Percentiles rank a stretch among this genome's conserved stretches.
phyloP scores from a whole-genome alignment of 2,888 invertebrate species.

The Sesia apiformis region DNA sequence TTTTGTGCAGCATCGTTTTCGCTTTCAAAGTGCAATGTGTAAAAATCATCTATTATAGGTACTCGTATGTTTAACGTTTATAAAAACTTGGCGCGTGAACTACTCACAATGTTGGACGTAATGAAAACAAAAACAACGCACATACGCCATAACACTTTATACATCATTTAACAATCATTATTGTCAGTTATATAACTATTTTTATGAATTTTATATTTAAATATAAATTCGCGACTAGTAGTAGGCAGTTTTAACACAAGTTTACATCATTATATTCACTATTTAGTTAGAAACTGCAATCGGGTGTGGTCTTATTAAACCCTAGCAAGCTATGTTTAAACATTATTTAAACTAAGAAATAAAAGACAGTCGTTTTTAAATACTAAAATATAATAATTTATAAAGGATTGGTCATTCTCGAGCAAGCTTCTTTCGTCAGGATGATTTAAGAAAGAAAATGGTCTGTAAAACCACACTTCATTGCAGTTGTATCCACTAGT shows the following conservation, averaged over 20 bases:
- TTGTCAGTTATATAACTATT: constrained; percentile 74
- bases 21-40: too few species aligned
- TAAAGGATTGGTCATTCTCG: background rate
- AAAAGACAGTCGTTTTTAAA: constrained; percentile 3
- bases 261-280: constrained; percentile 41
- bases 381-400: background rate
- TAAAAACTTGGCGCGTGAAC: constrained; percentile 46
- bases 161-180: constrained; percentile 75
- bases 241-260: constrained; percentile 72
- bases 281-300: constrained; percentile 37
- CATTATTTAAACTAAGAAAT: background rate
- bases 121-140: constrained; percentile 54
- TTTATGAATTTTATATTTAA: constrained; percentile 68
- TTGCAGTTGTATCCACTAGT: constrained; percentile 32
- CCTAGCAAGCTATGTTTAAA: constrained; percentile 4
- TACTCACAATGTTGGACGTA: constrained; percentile 45
- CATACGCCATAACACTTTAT: constrained; percentile 69
- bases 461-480: constrained; percentile 32
- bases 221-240: constrained; percentile 72
- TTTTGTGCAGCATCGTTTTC: too few species aligned
- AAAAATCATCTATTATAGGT: too few species aligned
- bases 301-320: constrained; percentile 27
- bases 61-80: too few species aligned
- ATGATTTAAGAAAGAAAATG: background rate
- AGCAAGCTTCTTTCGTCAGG: background rate